Base-by-base conservation (phyloP, 2,113 vertebrate genomes). In the Eurystomus gularis region DNA sequence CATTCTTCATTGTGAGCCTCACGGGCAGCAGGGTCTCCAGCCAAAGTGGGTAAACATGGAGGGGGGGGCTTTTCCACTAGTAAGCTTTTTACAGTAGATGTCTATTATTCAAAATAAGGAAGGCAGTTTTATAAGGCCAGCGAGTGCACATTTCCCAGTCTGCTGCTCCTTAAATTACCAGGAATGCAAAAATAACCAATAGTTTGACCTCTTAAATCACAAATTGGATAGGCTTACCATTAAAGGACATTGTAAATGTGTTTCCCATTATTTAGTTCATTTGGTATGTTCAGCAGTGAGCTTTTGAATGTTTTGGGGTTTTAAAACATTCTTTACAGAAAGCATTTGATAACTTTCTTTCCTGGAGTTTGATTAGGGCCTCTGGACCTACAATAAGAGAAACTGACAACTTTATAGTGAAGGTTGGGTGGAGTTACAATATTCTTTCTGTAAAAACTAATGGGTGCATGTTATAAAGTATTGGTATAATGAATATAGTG, bases 231-330 rank as follows among this genome's bases (percentile, higher is more conserved):
- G 97, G 78, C 88, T 98, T 94, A 95, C 97, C 96, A 96, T 98
- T 98, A 97, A 98, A 97, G 93, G 96, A 97, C 90, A 65, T 94
- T 97, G 95, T 96, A 97, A 98, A 98, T 98, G 97, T 98, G 98
- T 98, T 98, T 98, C 93, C 93, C 96, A 98, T 98, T 98, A 98
- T 97, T 98, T 97, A 97, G 97, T 90, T 98, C 93, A 98, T 98
- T 98, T 98, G 96, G 83, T 93, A 76, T 97, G 92, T 98, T 97
- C 95, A 95, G 94, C 97, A 97, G 88, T 75, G 91, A 98, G 88
- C 37, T 94, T 97, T 98, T 90, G 96, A 91, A 97, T 97, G 83
- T 86, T 97, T 96, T 21, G n/a, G n/a, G n/a, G n/a, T n/a, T n/a
- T n/a, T n/a, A n/a, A n/a, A n/a, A n/a, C n/a, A n/a, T 79, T 95